These are phyloP conservation scores for Cryptoprocta ferox DNA, from an alignment of 2,797 vertebrate species.

Conservation along the genomic window DNA sequence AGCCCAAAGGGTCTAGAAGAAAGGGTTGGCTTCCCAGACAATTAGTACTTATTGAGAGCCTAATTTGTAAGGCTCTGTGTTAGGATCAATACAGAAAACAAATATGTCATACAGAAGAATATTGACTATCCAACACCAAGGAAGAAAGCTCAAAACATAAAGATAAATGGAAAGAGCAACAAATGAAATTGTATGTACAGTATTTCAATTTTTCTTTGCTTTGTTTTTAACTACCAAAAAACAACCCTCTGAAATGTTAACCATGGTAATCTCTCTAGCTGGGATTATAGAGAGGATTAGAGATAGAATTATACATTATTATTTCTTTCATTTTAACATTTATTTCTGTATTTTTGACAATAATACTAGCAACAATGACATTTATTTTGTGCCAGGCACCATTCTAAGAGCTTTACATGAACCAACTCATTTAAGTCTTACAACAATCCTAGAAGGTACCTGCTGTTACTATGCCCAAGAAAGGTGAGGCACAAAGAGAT, in stretches of 20 bases:
- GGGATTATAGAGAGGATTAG: neutral
- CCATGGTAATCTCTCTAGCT: neutral
- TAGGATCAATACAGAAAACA: neutral
- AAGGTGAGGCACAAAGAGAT: neutral
- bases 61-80: neutral
- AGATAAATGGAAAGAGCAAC: neutral
- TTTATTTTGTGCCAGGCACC: neutral
- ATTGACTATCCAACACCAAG: neutral
- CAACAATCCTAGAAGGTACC: neutral
- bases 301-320: neutral
- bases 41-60: neutral
- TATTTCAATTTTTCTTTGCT: neutral
- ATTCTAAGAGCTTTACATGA: neutral
- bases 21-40: neutral
- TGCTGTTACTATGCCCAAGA: neutral
- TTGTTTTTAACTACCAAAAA: slow-evolving; percentile 8
- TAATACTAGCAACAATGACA: neutral
- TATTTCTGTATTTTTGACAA: neutral
- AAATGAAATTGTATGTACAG: neutral
- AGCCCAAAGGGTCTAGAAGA: neutral
- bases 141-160: neutral
- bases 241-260: neutral
- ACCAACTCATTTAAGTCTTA: neutral
- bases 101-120: neutral
- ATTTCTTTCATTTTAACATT: slow-evolving; percentile 1